Base-by-base conservation (phyloP, 2,797 vertebrate species). In the Harpagifer antarcticus region DNA sequence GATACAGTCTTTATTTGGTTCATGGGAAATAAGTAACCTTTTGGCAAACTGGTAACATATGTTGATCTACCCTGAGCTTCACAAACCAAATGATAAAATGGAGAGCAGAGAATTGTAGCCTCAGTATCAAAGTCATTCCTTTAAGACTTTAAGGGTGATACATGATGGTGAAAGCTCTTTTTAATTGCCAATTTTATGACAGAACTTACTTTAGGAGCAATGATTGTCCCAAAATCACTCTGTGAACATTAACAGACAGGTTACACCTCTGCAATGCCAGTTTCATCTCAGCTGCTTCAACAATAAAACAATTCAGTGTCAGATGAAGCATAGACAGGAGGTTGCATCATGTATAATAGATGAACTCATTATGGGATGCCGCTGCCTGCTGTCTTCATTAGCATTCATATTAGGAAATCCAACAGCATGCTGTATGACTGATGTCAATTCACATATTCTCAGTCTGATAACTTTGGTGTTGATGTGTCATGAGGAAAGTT, bases 161-260 rank as follows among this genome's bases (percentile, higher is more conserved):
- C n/a, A 64, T 11, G 5, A n/a, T 3, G 52, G 23, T 58, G 17
- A 67, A 78, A 50, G 5, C 10, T 3, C 44, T 5, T 12, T 56
- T 45, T 0, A 33, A 15, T 6, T 20, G 53, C 43, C 20, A 47
- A 16, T 53, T 14, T 54, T 49, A 2, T 3, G 5, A 11, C 9
- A 54, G 20, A 45, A 61, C 42, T 42, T 47, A 3, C 33, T 42
- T 50, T 16, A 44, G 12, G 23, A 47, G 61, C 1, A 4, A 62
- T 45, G 2, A 66, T 60, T 37, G 44, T 50, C 55, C 37, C 47
- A 9, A 9, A 67, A 53, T 66, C 47, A 23, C 54, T 59, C 56
- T 57, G 60, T 49, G 61, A 75, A 49, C 55, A 74, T 81, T 48
- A 15, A 58, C 37, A 68, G 66, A 54, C 55, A 80, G 61, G 82